phyloP scores from a whole-genome alignment of 1,140 invertebrate species.

The Vanessa tameamea region DNA sequence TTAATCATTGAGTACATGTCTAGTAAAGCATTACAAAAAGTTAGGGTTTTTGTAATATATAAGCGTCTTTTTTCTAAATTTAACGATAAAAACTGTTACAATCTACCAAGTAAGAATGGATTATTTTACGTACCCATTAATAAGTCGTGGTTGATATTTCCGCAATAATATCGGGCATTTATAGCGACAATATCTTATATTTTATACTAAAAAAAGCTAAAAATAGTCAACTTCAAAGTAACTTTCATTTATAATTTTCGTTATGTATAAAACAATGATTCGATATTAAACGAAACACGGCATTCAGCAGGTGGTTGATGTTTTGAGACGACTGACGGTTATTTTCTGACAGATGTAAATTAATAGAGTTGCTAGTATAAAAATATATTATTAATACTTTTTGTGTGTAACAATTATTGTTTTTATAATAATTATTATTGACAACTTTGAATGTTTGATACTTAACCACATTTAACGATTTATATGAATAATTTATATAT shows the following conservation, averaged over 20 bases:
- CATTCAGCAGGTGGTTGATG: conserved; percentile 46
- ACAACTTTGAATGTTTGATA: no score
- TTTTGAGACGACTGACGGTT: conserved; percentile 41
- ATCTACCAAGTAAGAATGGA: background rate
- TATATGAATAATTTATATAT: no score
- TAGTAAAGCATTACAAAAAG: no score
- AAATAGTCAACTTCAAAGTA: background rate
- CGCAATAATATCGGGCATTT: background rate
- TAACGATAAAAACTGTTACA: background rate
- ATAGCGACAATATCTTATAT: background rate
- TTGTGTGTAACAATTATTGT: no score
- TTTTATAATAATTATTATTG: no score
- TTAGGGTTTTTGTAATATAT: background rate
- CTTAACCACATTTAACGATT: no score
- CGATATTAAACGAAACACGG: conserved; percentile 28
- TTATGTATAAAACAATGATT: conserved; percentile 20
- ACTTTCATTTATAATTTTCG: conserved; percentile 37
- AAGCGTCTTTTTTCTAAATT: background rate
- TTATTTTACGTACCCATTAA: conserved; percentile 4
- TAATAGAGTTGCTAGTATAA: background rate
- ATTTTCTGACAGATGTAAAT: conserved; percentile 35
- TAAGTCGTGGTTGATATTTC: background rate
- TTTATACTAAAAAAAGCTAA: background rate
- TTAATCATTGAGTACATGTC: no score
- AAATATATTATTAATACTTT: background rate